Evolutionary conservation across 2,888 invertebrate genomes (phyloP).

Genomic region (Drosophila neoperkinsi): DNA sequence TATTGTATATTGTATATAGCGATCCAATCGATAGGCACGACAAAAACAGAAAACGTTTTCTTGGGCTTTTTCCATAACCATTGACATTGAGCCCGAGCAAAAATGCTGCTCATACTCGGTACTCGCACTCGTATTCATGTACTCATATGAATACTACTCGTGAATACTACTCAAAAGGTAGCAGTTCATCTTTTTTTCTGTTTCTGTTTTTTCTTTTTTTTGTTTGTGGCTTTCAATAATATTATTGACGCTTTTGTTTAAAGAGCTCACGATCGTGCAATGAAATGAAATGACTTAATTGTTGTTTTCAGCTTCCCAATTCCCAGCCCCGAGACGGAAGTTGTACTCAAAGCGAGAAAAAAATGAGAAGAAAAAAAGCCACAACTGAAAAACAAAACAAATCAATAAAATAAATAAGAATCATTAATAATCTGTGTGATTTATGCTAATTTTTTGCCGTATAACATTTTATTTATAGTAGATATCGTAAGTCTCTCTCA

Average conservation of each 20-base stretch:
- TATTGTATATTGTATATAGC: constrained; percentile 22
- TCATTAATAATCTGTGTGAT: constrained; percentile 68
- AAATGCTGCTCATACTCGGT: constrained; percentile 24
- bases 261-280: constrained; percentile 67
- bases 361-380: constrained; percentile 38
- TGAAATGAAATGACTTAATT: constrained; percentile 68
- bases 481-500: constrained; percentile 57
- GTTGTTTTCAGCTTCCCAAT: constrained; percentile 51
- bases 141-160: constrained; percentile 28
- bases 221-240: constrained; percentile 18
- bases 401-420: constrained; percentile 71
- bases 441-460: constrained; percentile 64
- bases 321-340: constrained; percentile 58
- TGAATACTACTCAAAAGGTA: constrained; percentile 29
- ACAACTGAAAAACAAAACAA: constrained; percentile 64
- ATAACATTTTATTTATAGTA: constrained; percentile 58
- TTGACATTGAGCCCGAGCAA: constrained; percentile 59
- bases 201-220: too few relatives aligned
- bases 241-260: constrained; percentile 40
- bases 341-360: constrained; percentile 34
- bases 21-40: constrained; percentile 62
- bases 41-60: constrained; percentile 41
- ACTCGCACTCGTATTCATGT: constrained; percentile 26
- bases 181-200: constrained; percentile 25
- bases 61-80: constrained; percentile 55